Evolutionary conservation across 1,140 invertebrate species (phyloP), one percentile per base, ranked within the genome.

Genomic region (Fragariocoptes setiger): DNA sequence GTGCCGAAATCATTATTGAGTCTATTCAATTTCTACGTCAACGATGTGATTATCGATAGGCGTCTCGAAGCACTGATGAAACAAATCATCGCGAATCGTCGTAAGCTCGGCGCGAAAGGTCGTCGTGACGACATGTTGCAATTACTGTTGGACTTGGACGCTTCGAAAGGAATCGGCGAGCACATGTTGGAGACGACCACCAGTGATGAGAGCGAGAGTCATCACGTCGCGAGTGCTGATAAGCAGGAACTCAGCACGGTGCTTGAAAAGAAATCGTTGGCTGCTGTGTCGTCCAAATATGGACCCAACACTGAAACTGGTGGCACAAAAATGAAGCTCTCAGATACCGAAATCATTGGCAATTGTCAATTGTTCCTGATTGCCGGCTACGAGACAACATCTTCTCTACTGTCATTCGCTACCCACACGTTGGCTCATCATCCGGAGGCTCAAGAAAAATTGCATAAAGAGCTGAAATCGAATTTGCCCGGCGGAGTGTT

Each of bases 321-420:
- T 20, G 13, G 8, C 13, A 18, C 8, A 13, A 20, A 43, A 17
- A 21, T n/a, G 13, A 43, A 38, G 4, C 39, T 22, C 21, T 19
- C n/a, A 3, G 5, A 17, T 19, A 59, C 58, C 2, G 68, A 69
- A 31, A 62, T 78, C 4, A 56, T 69, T 1, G 63, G 66, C 0
- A 68, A 74, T 47, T 63, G 65, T 1, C 54, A 67, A 1, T 31
- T 70, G 4, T 74, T 76, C 47, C 70, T 72, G 45, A 53, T 62
- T 2, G 72, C 65, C 43, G 70, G 69, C 2, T 72, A 66, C 46
- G 69, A 71, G 51, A 70, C 69, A 0, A 62, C 65, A 0, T 54
- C 65, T 0, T 62, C 61, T 0, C 56, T 62, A 1, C 52, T 71
- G 19, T 52, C 61, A 0, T 67, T 67, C 42, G 52, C 62, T 0